A percentile compares a stretch with the other conserved stretches of the same genome.
These are phyloP conservation scores for Entelurus aequoreus DNA, from an alignment of 2,113 vertebrate species.

Conservation along the genomic window DNA sequence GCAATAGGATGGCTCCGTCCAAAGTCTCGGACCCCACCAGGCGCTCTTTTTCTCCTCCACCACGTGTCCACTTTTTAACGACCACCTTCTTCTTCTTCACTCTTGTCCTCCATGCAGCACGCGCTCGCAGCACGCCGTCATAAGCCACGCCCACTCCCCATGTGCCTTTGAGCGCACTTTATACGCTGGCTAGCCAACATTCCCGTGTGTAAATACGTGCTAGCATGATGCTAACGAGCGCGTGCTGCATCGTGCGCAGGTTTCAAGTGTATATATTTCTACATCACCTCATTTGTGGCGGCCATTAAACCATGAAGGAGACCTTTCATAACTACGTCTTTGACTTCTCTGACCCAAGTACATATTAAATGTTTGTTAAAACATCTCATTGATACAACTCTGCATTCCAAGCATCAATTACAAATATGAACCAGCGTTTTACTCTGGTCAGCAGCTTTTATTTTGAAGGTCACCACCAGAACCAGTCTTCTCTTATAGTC, in stretches of 20 bases:
- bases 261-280: constrained; percentile 69
- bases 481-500: too few relatives aligned
- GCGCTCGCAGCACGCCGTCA: background rate
- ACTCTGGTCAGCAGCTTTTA: too few relatives aligned
- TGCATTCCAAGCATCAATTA: too few relatives aligned
- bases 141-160: too few relatives aligned
- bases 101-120: background rate
- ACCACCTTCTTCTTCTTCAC: background rate
- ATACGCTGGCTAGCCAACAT: too few relatives aligned
- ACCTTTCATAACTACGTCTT: constrained; percentile 59
- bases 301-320: constrained; percentile 66
- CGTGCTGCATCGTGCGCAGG: constrained; percentile 50
- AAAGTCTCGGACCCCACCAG: constrained; percentile 9
- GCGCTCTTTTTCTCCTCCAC: constrained; percentile 1
- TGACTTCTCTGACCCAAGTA: background rate
- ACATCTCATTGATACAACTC: too few relatives aligned
- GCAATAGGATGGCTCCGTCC: constrained; percentile 76
- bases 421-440: too few relatives aligned
- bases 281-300: constrained; percentile 60
- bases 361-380: too few relatives aligned
- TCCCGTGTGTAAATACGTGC: constrained; percentile 2
- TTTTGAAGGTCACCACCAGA: too few relatives aligned
- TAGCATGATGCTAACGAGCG: constrained; percentile 25
- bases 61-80: background rate
- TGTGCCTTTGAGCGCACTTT: too few relatives aligned